These are phyloP conservation scores for Euzetes globulus DNA, from an alignment of 2,888 invertebrate species.

Conservation along the genomic window DNA sequence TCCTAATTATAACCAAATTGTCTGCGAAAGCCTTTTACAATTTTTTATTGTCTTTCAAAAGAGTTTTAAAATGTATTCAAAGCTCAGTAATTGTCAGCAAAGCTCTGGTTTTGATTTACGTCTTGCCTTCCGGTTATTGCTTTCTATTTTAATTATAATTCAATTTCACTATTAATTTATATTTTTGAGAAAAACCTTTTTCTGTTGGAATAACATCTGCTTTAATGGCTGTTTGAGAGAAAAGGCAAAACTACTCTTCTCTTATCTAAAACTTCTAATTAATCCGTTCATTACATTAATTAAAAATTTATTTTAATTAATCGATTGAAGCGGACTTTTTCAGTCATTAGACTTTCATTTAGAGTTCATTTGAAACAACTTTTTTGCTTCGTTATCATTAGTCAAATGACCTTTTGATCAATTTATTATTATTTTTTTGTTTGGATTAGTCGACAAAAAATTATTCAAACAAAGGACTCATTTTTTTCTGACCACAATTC, in stretches of 20 bases:
- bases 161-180: neutral
- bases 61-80: neutral
- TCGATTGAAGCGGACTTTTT: neutral
- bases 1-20: neutral
- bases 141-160: neutral
- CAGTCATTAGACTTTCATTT: neutral
- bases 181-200: neutral
- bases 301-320: neutral
- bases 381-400: too few relatives aligned
- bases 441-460: too few relatives aligned
- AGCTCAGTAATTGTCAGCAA: neutral
- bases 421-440: too few relatives aligned
- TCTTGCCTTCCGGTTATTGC: conserved; percentile 2
- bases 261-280: neutral
- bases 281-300: neutral
- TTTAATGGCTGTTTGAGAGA: neutral
- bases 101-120: neutral
- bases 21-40: neutral
- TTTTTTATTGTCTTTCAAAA: neutral
- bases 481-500: too few relatives aligned
- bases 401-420: too few relatives aligned
- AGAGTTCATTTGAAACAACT: neutral
- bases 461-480: too few relatives aligned
- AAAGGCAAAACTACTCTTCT: neutral
- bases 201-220: neutral